A percentile compares a stretch with the other conserved stretches of the same genome.
Conservation (phyloP, 2,888 invertebrate species). For the Phyllotreta cruciferae region DNA sequence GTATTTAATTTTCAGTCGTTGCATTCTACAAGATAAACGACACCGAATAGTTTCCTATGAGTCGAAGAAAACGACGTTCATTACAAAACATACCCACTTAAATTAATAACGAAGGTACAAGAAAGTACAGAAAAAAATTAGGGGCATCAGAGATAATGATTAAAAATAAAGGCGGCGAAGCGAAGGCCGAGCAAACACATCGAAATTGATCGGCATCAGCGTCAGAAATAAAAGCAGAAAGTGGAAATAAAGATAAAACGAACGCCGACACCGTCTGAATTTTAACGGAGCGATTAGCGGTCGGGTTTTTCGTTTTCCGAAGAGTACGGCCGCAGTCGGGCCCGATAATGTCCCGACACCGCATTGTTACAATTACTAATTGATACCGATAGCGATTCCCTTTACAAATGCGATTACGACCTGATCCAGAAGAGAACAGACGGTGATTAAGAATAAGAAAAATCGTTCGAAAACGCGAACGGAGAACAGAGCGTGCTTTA, state of each 20-base stretch:
- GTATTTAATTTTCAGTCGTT: no score
- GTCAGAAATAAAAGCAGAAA: conserved; percentile 43
- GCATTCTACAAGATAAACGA: neutral
- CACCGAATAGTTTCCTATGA: conserved; percentile 41
- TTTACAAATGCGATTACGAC: conserved; percentile 9
- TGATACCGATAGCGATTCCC: conserved; percentile 44
- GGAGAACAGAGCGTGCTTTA: conserved; percentile 5
- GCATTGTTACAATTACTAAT: conserved; percentile 52
- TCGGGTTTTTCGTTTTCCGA: conserved; percentile 42
- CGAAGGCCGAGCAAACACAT: conserved; percentile 3
- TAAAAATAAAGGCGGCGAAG: conserved; percentile 7
- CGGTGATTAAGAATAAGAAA: conserved; percentile 41
- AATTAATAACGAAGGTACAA: no score
- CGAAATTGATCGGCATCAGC: conserved; percentile 26
- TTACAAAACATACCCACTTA: conserved; percentile 36
- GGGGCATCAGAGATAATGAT: neutral
- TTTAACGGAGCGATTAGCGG: conserved; percentile 50
- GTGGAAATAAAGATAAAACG: conserved; percentile 51
- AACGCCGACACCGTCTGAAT: conserved; percentile 50
- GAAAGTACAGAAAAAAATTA: no score
- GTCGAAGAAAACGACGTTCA: conserved; percentile 24
- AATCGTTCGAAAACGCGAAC: conserved; percentile 27
- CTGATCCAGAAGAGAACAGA: conserved; percentile 26
- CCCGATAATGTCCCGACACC: conserved; percentile 46
- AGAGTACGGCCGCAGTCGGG: conserved; percentile 10